These are phyloP conservation scores for Lichenostomus cassidix DNA, from an alignment of 2,113 vertebrate genomes.

Conservation along the genomic window DNA sequence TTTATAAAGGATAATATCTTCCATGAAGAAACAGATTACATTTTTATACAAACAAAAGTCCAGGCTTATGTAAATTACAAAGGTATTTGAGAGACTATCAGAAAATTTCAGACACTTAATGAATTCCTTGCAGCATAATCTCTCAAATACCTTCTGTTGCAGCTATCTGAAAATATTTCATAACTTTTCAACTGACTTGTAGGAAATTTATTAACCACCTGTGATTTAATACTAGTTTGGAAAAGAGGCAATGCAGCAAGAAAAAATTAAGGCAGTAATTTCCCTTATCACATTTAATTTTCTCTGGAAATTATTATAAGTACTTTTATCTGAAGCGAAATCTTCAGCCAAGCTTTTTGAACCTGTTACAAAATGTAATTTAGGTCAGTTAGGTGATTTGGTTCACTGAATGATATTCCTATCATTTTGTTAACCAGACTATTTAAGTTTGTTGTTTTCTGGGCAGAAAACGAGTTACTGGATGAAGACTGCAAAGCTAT, in stretches of 20 bases:
- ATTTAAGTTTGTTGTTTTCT: neutral
- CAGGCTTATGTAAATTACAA: constrained; percentile 10
- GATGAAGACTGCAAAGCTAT: neutral
- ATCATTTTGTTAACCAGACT: neutral
- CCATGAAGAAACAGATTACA: neutral
- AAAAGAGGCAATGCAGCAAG: neutral
- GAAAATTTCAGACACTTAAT: constrained; percentile 18
- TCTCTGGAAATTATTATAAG: constrained; percentile 17
- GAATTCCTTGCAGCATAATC: neutral
- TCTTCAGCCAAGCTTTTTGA: neutral
- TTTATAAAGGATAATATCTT: constrained; percentile 39
- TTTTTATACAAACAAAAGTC: constrained; percentile 43
- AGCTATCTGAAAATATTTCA: neutral
- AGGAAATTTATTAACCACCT: constrained; percentile 1
- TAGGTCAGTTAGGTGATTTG: neutral
- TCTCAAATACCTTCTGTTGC: neutral
- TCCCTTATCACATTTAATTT: constrained; percentile 30
- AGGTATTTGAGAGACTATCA: constrained; percentile 5
- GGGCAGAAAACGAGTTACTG: neutral
- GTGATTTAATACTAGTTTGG: neutral
- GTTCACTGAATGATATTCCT: neutral
- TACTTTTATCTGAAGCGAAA: neutral
- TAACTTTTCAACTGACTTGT: constrained; percentile 2
- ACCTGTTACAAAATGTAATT: neutral
- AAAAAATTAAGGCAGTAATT: neutral